phyloP scores from a whole-genome alignment of 2,888 invertebrate species.

The Torymus auratus region DNA sequence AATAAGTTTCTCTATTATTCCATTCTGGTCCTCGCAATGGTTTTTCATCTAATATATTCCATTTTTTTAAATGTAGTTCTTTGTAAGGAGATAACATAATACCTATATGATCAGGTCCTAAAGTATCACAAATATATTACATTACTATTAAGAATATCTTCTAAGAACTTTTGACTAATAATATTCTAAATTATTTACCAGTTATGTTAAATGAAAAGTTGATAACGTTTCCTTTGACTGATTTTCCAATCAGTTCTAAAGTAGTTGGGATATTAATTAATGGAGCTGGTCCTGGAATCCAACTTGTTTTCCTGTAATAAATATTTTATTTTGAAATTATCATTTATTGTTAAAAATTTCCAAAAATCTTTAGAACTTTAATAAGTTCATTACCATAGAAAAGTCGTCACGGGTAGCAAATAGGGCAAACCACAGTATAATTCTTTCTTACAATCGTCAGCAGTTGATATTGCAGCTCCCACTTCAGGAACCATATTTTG shows the following conservation, averaged over 20 bases:
- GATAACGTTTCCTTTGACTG: slow-evolving; percentile 72
- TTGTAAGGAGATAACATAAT: slow-evolving; percentile 81
- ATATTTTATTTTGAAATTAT: neutral
- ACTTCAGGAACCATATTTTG: slow-evolving; percentile 79
- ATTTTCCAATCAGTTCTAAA: slow-evolving; percentile 77
- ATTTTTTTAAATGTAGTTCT: slow-evolving; percentile 79
- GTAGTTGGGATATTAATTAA: slow-evolving; percentile 77
- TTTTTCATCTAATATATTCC: slow-evolving; percentile 80
- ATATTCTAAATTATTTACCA: slow-evolving; percentile 71
- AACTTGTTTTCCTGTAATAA: slow-evolving; percentile 79
- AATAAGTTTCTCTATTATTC: slow-evolving; percentile 81
- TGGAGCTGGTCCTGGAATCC: slow-evolving; percentile 80
- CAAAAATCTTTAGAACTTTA: slow-evolving; percentile 12
- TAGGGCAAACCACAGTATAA: slow-evolving; percentile 89
- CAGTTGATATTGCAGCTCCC: slow-evolving; percentile 76
- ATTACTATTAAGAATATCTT: slow-evolving; percentile 8
- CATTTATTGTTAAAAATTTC: neutral
- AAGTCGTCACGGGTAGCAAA: slow-evolving; percentile 84
- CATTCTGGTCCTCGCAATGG: slow-evolving; percentile 79
- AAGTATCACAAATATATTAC: slow-evolving; percentile 21
- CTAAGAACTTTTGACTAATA: slow-evolving; percentile 6
- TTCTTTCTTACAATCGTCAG: slow-evolving; percentile 80
- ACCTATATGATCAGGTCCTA: slow-evolving; percentile 84
- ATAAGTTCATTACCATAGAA: slow-evolving; percentile 78
- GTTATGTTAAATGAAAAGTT: slow-evolving; percentile 78